Evolutionary conservation across 2,888 invertebrate genomes (phyloP).

Genomic region (Steinernema hermaphroditum): DNA sequence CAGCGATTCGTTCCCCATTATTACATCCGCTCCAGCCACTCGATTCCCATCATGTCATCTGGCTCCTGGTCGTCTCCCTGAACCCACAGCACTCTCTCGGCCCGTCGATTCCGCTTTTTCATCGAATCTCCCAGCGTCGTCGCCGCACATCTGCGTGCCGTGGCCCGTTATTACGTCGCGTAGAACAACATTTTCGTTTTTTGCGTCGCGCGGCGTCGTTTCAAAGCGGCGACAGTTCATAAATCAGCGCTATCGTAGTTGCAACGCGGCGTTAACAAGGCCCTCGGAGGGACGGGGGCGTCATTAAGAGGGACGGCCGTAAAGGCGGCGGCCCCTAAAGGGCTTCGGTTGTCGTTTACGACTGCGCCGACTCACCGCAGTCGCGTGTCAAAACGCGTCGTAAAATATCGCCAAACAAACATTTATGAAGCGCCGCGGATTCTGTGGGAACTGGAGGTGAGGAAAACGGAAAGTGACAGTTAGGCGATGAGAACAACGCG

Average conservation of each 20-base stretch:
- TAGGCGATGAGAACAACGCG: conserved; percentile 6
- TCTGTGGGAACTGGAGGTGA: not conserved
- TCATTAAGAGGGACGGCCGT: not conserved
- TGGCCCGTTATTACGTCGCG: conserved; percentile 26
- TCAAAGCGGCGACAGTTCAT: conserved; percentile 19
- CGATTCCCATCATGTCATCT: not conserved
- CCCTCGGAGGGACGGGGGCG: not conserved
- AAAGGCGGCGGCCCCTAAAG: conserved; percentile 28
- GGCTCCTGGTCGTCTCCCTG: not conserved
- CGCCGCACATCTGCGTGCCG: conserved; percentile 2
- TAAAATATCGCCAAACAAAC: conserved; percentile 14
- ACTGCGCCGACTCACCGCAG: not conserved
- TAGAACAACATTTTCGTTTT: conserved; percentile 14
- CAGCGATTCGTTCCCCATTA: not conserved
- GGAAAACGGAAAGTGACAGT: conserved; percentile 1
- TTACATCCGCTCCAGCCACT: conserved; percentile 3
- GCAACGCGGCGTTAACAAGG: conserved; percentile 11
- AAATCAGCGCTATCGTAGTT: conserved; percentile 26
- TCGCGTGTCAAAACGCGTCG: conserved; percentile 17
- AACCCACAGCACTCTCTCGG: not conserved
- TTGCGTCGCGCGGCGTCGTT: not conserved
- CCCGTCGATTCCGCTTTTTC: conserved; percentile 2
- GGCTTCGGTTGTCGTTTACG: conserved; percentile 10
- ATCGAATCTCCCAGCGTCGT: not conserved
- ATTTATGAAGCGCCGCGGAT: conserved; percentile 9